These are phyloP conservation scores for Drosophila guanche DNA, from an alignment of 1,140 invertebrate species.

Conservation along the genomic window DNA sequence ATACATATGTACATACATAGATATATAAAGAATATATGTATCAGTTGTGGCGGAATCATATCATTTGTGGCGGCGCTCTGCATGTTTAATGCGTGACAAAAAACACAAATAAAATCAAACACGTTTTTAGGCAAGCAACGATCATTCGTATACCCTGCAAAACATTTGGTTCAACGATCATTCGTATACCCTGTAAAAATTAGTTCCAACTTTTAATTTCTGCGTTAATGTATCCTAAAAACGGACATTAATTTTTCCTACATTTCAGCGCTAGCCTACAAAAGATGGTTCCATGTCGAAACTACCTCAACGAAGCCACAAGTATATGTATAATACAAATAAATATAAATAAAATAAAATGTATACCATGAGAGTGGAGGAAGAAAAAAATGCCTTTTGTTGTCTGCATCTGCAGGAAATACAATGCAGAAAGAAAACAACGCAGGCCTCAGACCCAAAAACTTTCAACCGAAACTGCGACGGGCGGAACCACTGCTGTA, in stretches of 20 bases:
- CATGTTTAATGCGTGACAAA: conserved; percentile 67
- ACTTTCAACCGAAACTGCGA: too few relatives aligned
- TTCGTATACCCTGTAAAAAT: neutral
- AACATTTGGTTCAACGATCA: neutral
- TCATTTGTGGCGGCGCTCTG: conserved; percentile 1
- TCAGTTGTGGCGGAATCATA: conserved; percentile 38
- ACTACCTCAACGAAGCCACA: neutral
- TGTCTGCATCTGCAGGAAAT: conserved; percentile 47
- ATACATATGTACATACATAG: neutral
- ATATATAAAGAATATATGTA: neutral
- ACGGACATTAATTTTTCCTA: too few relatives aligned
- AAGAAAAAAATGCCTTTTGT: conserved; percentile 57
- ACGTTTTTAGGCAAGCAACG: neutral
- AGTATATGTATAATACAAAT: conserved; percentile 24
- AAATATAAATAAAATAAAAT: conserved; percentile 4
- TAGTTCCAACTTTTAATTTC: too few relatives aligned
- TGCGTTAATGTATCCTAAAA: too few relatives aligned
- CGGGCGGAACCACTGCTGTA: conserved; percentile 5
- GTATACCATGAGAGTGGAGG: neutral
- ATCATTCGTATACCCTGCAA: neutral
- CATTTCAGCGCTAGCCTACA: neutral
- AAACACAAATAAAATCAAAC: neutral
- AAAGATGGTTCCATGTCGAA: neutral
- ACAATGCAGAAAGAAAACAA: conserved; percentile 57
- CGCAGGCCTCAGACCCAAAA: neutral